Evolutionary conservation across 2,113 vertebrate genomes (phyloP).

Genomic region (Pipra filicauda): DNA sequence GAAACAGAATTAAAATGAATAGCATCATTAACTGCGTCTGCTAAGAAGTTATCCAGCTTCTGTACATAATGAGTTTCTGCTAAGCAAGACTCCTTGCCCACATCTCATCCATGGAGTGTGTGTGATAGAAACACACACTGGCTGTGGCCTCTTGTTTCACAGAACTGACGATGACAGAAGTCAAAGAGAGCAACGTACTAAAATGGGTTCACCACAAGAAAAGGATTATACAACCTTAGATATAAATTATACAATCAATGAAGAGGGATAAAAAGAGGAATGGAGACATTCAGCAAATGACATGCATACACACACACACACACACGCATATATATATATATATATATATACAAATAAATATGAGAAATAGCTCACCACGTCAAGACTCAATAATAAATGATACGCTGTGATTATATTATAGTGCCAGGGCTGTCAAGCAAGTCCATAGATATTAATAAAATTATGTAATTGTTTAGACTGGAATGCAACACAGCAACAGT

Average conservation of each 20-base stretch:
- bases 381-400: slow-evolving; percentile 3
- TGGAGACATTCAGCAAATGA: background rate
- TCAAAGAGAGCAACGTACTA: background rate
- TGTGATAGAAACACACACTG: background rate
- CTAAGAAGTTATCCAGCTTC: background rate
- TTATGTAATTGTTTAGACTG: background rate
- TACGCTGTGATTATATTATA: background rate
- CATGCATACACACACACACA: background rate
- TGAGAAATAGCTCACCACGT: background rate
- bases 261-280: background rate
- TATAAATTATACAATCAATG: background rate
- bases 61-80: background rate
- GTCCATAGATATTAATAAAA: background rate
- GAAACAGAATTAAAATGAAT: slow-evolving; percentile 28
- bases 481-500: background rate
- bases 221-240: background rate
- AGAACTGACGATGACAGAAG: background rate
- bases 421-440: background rate
- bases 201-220: background rate
- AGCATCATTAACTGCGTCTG: slow-evolving; percentile 22
- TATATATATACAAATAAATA: background rate
- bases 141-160: background rate
- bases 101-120: background rate
- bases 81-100: background rate
- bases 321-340: background rate